Conservation (phyloP, 2,888 invertebrate species). For the Theretra japonica region DNA sequence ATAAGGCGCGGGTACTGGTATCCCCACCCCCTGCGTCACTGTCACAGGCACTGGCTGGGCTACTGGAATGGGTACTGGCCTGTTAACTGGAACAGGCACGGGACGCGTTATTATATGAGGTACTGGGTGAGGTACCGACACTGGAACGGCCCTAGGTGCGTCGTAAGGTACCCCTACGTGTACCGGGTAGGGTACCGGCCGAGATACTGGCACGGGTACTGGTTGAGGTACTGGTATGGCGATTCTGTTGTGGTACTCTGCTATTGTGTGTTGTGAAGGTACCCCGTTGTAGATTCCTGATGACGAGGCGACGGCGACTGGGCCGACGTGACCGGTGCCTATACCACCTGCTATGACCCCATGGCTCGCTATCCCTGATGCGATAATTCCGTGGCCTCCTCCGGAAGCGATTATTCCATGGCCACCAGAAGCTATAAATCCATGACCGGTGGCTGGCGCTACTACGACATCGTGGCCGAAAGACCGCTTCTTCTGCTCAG, state of each 20-base stretch:
- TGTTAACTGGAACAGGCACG: conserved; percentile 77
- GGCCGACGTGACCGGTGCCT: conserved; percentile 25
- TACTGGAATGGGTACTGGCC: conserved; percentile 83
- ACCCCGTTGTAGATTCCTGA: conserved; percentile 37
- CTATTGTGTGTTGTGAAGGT: conserved; percentile 69
- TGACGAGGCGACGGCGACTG: conserved; percentile 18
- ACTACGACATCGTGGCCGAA: conserved; percentile 3
- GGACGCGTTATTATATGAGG: conserved; percentile 77
- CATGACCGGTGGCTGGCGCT: neutral
- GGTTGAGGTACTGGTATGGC: conserved; percentile 83
- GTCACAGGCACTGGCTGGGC: conserved; percentile 82
- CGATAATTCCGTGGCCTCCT: neutral
- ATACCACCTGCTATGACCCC: neutral
- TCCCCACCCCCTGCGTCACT: conserved; percentile 79
- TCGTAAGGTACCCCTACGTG: conserved; percentile 80
- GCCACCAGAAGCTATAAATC: neutral
- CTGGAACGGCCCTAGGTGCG: conserved; percentile 75
- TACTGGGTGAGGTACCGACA: conserved; percentile 79
- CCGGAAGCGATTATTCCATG: neutral
- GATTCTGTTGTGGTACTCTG: conserved; percentile 78
- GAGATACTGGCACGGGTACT: conserved; percentile 63
- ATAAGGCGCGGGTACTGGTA: conserved; percentile 83
- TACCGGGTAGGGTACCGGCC: conserved; percentile 79
- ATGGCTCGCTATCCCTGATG: neutral
- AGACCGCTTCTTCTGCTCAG: conserved; percentile 47